A percentile compares a stretch with the other conserved stretches of the same genome.
Conservation (phyloP, 1,140 invertebrate species). For the Lordiphosa clarofinis region DNA sequence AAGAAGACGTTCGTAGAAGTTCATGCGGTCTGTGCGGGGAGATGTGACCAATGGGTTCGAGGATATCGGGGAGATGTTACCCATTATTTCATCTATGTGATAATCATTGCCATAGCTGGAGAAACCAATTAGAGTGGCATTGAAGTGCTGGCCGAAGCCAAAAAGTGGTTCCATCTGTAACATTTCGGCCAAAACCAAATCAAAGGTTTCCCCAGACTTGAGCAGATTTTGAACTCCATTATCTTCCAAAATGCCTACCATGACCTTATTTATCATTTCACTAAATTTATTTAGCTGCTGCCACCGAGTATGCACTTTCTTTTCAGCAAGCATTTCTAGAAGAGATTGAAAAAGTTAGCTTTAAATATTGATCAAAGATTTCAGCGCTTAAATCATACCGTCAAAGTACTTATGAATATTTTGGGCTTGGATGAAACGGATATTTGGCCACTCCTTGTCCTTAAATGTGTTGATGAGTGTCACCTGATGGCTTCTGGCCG, state of each 20-base stretch:
- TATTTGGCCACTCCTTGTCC: constrained; percentile 67
- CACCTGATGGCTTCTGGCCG: constrained; percentile 81
- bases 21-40: constrained; percentile 73
- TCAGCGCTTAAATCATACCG: constrained; percentile 31
- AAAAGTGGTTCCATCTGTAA: constrained; percentile 46
- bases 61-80: constrained; percentile 63
- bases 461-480: constrained; percentile 78
- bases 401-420: constrained; percentile 23
- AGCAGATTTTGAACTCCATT: constrained; percentile 45
- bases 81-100: constrained; percentile 44
- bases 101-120: constrained; percentile 60
- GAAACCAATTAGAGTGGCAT: constrained; percentile 62
- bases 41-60: constrained; percentile 73
- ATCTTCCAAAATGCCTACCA: constrained; percentile 15
- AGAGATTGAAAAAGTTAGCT: not conserved
- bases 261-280: not conserved
- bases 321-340: constrained; percentile 13
- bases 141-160: constrained; percentile 61
- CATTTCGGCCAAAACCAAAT: constrained; percentile 67
- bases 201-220: constrained; percentile 58
- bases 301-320: constrained; percentile 44
- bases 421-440: constrained; percentile 64
- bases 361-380: not conserved
- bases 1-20: constrained; percentile 73
- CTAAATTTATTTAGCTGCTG: constrained; percentile 60